Base-by-base conservation (phyloP, 1,140 invertebrate species). In the Bombus affinis region DNA sequence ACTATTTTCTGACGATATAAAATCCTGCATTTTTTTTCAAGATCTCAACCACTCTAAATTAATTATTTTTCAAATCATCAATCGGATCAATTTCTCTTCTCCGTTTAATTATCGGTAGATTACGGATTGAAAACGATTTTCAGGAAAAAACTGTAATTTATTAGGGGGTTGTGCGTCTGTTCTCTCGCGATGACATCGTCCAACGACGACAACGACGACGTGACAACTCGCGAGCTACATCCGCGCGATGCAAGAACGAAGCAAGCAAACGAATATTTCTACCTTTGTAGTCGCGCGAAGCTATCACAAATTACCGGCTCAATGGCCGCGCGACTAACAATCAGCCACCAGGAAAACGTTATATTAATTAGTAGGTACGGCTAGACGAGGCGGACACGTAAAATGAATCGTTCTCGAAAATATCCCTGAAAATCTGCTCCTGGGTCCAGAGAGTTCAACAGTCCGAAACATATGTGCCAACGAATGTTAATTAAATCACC, bases 331-430 rank as follows among this genome's bases (percentile, higher is more conserved):
- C 28, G 59, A 44, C 68, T 66, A 66, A 68, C 71, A 53, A 53
- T 57, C 59, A 28, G 28, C 42, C 74, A 37, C 37, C n/a, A 77
- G 75, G 65, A 73, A 32, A 86, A 88, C 73, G 87, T 71, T 73
- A 89, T 81, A 88, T 83, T 88, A 89, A 88, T 89, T 89, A 88
- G 78, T 66, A 84, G 79, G 12, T 78, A 53, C 47, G 44, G 13
- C 32, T 39, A 22, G n/a, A 73, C 47, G 86, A 85, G 53, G 39
- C 39, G 68, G 35, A 75, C 74, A n/a, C 73, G 59, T 71, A 66
- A 85, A 89, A 89, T 76, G 78, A 85, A 89, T 88, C 73, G 78
- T 75, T 35, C 88, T 89, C 83, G 75, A 88, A 89, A 89, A 89
- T 86, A 88, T 82, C 53, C 79, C 44, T 76, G 86, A 88, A 89